These are phyloP conservation scores for Drosophila ananassae DNA, from an alignment of 1,140 invertebrate genomes.

Conservation along the genomic window DNA sequence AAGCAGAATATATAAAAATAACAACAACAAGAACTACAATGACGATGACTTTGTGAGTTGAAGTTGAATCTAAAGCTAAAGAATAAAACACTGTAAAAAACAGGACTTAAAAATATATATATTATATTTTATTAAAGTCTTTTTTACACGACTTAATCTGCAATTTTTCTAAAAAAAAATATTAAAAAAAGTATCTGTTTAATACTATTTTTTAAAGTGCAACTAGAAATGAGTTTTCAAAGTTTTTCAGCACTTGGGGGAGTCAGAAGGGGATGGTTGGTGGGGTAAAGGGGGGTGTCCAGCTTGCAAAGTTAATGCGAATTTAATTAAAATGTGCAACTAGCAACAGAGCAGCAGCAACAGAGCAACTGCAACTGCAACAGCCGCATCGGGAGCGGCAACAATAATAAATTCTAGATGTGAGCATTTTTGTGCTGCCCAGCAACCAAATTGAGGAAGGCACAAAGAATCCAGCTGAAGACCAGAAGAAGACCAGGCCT, in stretches of 20 bases:
- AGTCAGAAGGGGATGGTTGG: constrained; percentile 11
- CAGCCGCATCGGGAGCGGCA: constrained; percentile 32
- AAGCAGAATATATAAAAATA: constrained; percentile 16
- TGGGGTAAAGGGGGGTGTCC: not conserved
- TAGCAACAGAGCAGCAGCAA: constrained; percentile 62
- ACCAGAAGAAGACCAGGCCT: constrained; percentile 35
- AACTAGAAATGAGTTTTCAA: constrained; percentile 77
- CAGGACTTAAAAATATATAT: too few species aligned
- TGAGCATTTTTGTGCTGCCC: constrained; percentile 72
- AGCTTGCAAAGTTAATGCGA: constrained; percentile 73
- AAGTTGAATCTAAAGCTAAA: constrained; percentile 32
- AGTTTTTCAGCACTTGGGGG: constrained; percentile 69
- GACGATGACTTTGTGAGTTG: constrained; percentile 49
- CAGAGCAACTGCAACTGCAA: constrained; percentile 22
- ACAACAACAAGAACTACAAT: constrained; percentile 20
- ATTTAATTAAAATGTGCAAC: constrained; percentile 83
- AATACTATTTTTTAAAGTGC: constrained; percentile 4
- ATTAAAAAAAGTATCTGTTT: too few species aligned
- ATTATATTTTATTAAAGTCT: not conserved
- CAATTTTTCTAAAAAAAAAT: too few species aligned
- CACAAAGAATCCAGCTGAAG: constrained; percentile 53
- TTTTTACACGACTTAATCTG: not conserved
- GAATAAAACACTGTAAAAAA: not conserved
- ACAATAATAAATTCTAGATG: constrained; percentile 67
- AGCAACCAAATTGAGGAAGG: constrained; percentile 63